A percentile compares a stretch with the other conserved stretches of the same genome.
phyloP scores from a whole-genome alignment of 1,140 invertebrate species.

The Scaptomyza hsui region DNA sequence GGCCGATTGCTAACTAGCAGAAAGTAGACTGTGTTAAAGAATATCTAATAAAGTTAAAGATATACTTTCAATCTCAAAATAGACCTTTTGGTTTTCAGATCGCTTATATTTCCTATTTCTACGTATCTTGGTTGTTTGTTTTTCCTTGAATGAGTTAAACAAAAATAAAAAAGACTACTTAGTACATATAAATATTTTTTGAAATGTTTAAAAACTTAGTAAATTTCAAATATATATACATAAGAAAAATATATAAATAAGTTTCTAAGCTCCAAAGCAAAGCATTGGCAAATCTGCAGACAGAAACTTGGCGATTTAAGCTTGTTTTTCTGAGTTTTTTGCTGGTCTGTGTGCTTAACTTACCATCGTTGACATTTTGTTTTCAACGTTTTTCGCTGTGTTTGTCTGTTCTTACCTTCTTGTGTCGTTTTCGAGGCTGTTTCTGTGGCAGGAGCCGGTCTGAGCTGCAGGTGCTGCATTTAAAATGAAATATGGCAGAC shows the following conservation, averaged over 20 bases:
- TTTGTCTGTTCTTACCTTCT: conserved; percentile 31
- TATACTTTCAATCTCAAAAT: no score
- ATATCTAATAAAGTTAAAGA: no score
- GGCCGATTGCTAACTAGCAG: conserved; percentile 18
- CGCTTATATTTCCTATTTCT: no score
- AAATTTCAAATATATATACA: no score
- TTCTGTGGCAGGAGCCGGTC: conserved; percentile 17
- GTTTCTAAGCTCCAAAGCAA: not conserved
- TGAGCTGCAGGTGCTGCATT: conserved; percentile 77
- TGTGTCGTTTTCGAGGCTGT: conserved; percentile 21
- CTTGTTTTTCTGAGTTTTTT: conserved; percentile 22
- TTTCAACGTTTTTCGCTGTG: conserved; percentile 56
- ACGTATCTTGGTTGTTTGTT: no score
- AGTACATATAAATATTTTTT: no score
- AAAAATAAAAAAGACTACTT: no score
- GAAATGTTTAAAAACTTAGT: no score
- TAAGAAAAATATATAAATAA: not conserved
- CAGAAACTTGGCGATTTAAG: not conserved
- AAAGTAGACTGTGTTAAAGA: not conserved
- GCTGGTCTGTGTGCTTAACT: conserved; percentile 29
- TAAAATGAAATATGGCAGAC: conserved; percentile 79
- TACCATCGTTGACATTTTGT: conserved; percentile 74
- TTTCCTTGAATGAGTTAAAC: no score
- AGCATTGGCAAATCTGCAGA: not conserved
- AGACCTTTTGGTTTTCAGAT: no score